Evolutionary conservation across 2,113 vertebrate genomes (phyloP), one percentile per base, ranked within the genome.

Genomic region (Anser cygnoides): DNA sequence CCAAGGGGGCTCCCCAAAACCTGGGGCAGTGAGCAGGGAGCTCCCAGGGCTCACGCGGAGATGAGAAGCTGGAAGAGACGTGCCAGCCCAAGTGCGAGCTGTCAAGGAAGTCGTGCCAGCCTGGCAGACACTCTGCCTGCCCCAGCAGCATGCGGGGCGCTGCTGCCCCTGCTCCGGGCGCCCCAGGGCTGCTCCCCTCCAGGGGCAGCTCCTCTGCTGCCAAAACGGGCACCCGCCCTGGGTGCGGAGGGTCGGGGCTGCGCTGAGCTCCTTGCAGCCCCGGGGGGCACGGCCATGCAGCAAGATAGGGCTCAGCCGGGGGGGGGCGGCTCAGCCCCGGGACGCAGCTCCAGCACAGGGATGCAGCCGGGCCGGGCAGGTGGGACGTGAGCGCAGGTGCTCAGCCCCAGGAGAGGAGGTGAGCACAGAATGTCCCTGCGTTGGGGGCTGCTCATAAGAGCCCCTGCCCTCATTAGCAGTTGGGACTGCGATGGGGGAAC

Each of bases 11-110:
- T 65, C 54, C 50, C 49, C 4, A 1, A 62, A n/a, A 5, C 22
- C 70, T 8, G 1, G 29, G 39, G n/a, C 2, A 2, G 21, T 0
- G 3, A 71, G 11, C 16, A 13, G 11, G 61, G 23, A 8, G 29
- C 15, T 35, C 50, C 5, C 5, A 1, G 70, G 31, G 82, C 57
- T 71, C 28, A 0, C 0, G 0, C 39, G 35, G 67, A 28, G 29
- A 1, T 2, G 81, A 21, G 74, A 2, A 29, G 84, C 55, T 75
- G 68, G 57, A 8, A 41, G 84, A 28, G 79, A 26, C 0, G 10
- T 33, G 31, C 78, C 26, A n/a, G 71, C 29, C 65, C 28, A 23
- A 43, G 6, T 2, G 19, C 0, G 1, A 31, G 63, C 29, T 49
- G n/a, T n/a, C 21, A 13, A 13, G 59, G 37, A 21, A 84, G 73